A percentile compares a stretch with the other conserved stretches of the same genome.
Evolutionary conservation across 37 sponge, comb jelly and placozoan genomes (phyloP).

Genomic region (Theonella swinhoei): DNA sequence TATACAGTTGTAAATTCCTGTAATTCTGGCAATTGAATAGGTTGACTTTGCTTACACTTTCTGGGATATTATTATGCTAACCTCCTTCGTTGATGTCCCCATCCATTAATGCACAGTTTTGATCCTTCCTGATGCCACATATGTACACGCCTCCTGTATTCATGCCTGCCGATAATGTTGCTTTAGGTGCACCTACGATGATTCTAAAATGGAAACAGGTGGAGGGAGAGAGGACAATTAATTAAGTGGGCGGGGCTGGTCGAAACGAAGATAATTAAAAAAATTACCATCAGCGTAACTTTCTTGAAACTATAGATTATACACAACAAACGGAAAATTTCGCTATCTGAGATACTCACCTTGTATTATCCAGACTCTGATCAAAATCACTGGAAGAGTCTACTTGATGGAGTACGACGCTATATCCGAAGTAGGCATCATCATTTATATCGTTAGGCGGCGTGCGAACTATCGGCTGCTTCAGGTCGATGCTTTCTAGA

Average conservation of each 20-base stretch:
- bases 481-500: background rate
- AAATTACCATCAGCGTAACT: background rate
- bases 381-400: background rate
- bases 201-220: too few relatives aligned
- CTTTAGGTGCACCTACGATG: background rate
- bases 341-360: slow-evolving; percentile 10
- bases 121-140: background rate
- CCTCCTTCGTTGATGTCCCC: too few relatives aligned
- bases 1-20: too few relatives aligned
- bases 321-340: background rate
- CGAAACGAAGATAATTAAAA: too few relatives aligned
- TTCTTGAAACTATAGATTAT: background rate
- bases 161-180: background rate
- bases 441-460: background rate
- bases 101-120: background rate
- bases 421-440: slow-evolving; percentile 40
- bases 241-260: background rate
- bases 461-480: background rate
- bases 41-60: too few relatives aligned
- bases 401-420: slow-evolving; percentile 38
- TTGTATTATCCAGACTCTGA: background rate
- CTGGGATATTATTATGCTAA: too few relatives aligned
- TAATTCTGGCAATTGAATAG: too few relatives aligned
- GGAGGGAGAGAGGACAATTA: background rate
- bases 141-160: background rate